A percentile compares a stretch with the other conserved stretches of the same genome.
These are phyloP conservation scores for Clytia hemisphaerica DNA, from an alignment of 30 jellyfish, hydroid and myxozoan genomes.

Conservation along the genomic window DNA sequence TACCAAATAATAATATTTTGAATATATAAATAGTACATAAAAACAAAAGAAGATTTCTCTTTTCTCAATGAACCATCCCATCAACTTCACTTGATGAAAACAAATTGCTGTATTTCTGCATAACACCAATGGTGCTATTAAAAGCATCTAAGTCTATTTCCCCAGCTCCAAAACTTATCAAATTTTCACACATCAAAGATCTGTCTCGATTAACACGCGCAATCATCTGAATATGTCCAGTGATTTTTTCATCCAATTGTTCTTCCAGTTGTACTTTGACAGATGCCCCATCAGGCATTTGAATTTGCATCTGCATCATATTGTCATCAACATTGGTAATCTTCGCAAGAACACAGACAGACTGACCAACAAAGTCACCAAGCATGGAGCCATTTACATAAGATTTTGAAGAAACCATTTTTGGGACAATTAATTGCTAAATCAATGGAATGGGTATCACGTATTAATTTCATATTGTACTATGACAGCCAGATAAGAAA, in stretches of 20 bases:
- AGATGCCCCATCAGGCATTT: constrained; percentile 11
- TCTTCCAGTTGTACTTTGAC: constrained; percentile 34
- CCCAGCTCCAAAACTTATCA: constrained; percentile 38
- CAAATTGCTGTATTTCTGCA: constrained; percentile 4
- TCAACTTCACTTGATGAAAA: constrained; percentile 20
- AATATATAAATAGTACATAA: background rate
- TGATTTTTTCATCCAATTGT: constrained; percentile 24
- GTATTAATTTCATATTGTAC: too few relatives aligned
- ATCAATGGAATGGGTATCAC: too few relatives aligned
- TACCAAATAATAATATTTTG: too few relatives aligned
- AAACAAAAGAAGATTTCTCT: background rate
- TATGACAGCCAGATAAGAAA: too few relatives aligned
- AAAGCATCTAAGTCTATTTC: constrained; percentile 28
- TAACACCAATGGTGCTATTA: constrained; percentile 8
- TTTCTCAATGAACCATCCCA: background rate
- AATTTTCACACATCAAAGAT: constrained; percentile 8
- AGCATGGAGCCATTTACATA: constrained; percentile 40
- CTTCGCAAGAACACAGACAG: constrained; percentile 32
- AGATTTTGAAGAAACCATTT: too few relatives aligned
- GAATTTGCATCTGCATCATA: constrained; percentile 18
- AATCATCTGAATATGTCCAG: constrained; percentile 27
- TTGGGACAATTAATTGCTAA: too few relatives aligned
- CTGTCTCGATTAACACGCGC: constrained; percentile 37
- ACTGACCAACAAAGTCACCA: constrained; percentile 5
- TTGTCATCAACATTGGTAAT: constrained; percentile 14